Evolutionary conservation across 2,113 vertebrate genomes (phyloP).

Genomic region (Acanthochromis polyacanthus): DNA sequence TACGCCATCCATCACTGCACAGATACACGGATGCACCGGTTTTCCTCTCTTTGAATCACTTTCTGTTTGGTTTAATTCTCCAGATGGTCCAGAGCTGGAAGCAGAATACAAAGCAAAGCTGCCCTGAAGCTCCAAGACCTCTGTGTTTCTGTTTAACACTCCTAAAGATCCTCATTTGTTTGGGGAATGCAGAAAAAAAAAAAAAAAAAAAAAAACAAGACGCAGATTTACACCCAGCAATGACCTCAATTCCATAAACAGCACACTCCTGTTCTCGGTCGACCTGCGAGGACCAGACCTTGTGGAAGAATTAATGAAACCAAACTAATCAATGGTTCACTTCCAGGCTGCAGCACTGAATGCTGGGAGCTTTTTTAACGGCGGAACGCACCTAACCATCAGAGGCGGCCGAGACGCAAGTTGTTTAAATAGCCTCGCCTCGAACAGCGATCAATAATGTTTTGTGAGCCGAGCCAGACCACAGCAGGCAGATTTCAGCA

Average conservation of each 20-base stretch:
- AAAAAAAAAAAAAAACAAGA: conserved; percentile 37
- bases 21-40: conserved; percentile 9
- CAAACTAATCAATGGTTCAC: conserved; percentile 56
- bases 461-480: conserved; percentile 52
- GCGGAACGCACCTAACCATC: conserved; percentile 14
- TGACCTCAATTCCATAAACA: conserved; percentile 52
- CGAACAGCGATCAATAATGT: conserved; percentile 61
- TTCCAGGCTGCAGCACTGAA: conserved; percentile 19
- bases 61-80: conserved; percentile 68
- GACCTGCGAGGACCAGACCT: conserved; percentile 1
- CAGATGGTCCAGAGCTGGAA: conserved; percentile 56
- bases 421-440: conserved; percentile 60
- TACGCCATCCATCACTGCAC: background rate
- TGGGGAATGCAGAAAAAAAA: conserved; percentile 4
- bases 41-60: conserved; percentile 41
- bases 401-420: conserved; percentile 21
- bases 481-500: conserved; percentile 39
- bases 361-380: conserved; percentile 39
- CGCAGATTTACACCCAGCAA: conserved; percentile 10
- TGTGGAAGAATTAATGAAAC: conserved; percentile 46
- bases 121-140: conserved; percentile 32
- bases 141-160: conserved; percentile 30
- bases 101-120: conserved; percentile 49
- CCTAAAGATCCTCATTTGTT: conserved; percentile 52
- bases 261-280: conserved; percentile 28